Evolutionary conservation across 2,113 vertebrate genomes (phyloP).

Genomic region (Ceuthmochares aereus): DNA sequence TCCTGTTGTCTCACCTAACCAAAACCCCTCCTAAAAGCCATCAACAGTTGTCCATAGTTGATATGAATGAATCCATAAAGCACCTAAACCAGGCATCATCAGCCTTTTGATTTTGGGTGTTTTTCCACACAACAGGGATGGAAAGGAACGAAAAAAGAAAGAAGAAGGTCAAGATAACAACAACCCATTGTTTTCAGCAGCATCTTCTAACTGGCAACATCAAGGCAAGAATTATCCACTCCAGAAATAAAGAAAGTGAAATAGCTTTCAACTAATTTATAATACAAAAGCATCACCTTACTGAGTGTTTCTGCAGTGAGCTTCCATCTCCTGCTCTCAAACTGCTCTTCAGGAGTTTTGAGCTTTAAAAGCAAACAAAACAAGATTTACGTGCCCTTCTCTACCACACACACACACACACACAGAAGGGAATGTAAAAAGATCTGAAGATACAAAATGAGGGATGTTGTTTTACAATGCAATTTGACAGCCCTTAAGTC

Average conservation of each 20-base stretch:
- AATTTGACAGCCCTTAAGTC: background rate
- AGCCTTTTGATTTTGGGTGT: background rate
- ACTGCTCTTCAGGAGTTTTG: background rate
- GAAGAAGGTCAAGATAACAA: background rate
- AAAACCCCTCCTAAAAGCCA: background rate
- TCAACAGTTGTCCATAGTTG: background rate
- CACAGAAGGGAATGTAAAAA: background rate
- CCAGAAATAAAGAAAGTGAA: background rate
- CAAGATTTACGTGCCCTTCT: background rate
- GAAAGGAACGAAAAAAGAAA: background rate
- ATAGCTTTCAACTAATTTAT: background rate
- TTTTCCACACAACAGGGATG: background rate
- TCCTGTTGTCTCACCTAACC: background rate
- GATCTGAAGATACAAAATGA: background rate
- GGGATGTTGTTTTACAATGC: background rate
- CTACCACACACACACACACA: background rate
- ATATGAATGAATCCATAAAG: background rate
- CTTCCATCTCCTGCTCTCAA: background rate
- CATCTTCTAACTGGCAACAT: background rate
- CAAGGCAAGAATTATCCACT: background rate
- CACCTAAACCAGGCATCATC: background rate
- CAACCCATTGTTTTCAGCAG: background rate
- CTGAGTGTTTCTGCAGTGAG: background rate
- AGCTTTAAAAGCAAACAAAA: background rate
- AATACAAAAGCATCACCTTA: background rate